phyloP scores from a whole-genome alignment of 1,140 invertebrate genomes.

The Drosophila littoralis region DNA sequence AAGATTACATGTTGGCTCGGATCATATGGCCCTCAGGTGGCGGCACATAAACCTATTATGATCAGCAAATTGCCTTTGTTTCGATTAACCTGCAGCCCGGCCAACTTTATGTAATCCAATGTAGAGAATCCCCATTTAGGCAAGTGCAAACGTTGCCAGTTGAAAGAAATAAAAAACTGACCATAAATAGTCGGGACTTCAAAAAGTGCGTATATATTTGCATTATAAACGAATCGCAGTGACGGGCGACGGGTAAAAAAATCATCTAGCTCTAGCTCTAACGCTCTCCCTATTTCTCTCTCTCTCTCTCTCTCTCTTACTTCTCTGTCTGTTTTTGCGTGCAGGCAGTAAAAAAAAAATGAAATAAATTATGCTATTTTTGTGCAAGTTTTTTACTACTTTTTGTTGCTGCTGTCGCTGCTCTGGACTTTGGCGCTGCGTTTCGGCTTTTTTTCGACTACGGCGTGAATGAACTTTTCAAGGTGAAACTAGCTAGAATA shows the following conservation, averaged over 20 bases:
- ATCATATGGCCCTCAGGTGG: not conserved
- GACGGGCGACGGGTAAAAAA: constrained; percentile 47
- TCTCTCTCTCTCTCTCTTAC: constrained; percentile 26
- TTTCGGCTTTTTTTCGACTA: constrained; percentile 54
- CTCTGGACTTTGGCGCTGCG: constrained; percentile 70
- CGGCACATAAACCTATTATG: not conserved
- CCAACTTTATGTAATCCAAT: not conserved
- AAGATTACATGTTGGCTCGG: constrained; percentile 31
- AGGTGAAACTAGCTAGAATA: constrained; percentile 83
- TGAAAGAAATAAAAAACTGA: constrained; percentile 32
- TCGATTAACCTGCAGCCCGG: not conserved
- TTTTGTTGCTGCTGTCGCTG: constrained; percentile 24
- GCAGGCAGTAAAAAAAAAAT: constrained; percentile 47
- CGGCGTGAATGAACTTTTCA: constrained; percentile 84
- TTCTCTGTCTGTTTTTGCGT: constrained; percentile 59
- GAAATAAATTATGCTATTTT: constrained; percentile 82
- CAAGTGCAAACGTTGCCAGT: constrained; percentile 27
- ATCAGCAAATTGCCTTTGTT: constrained; percentile 2
- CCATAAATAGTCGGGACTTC: constrained; percentile 60
- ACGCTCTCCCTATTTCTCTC: constrained; percentile 4
- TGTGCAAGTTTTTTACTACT: constrained; percentile 75
- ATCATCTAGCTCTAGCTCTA: not conserved
- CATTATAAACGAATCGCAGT: constrained; percentile 68
- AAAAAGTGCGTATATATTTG: constrained; percentile 77
- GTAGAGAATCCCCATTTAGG: not conserved